Conservation (phyloP, 2,113 vertebrate genomes). For the Notothenia coriiceps region DNA sequence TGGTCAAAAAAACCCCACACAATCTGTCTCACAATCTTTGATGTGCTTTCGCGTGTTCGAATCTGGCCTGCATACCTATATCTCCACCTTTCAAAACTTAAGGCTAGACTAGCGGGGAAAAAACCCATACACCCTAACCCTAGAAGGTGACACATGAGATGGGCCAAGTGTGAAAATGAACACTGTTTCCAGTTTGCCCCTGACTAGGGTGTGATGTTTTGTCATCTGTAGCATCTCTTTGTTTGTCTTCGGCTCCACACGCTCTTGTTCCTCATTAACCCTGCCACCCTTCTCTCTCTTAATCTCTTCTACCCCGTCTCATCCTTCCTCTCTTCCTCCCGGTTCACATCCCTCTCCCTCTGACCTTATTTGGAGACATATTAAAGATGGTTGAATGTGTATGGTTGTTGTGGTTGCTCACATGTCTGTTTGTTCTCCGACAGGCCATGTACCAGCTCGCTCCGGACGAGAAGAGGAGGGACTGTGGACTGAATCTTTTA, state of each 20-base stretch:
- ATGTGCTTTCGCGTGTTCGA: too few species aligned
- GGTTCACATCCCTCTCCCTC: conserved; percentile 15
- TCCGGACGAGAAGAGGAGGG: conserved; percentile 88
- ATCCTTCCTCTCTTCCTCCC: conserved; percentile 7
- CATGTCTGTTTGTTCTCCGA: conserved; percentile 39
- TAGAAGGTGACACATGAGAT: conserved; percentile 15
- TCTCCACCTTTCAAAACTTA: too few species aligned
- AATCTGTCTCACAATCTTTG: too few species aligned
- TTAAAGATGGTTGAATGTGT: conserved; percentile 51
- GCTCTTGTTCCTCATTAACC: conserved; percentile 13
- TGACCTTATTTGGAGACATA: conserved; percentile 53
- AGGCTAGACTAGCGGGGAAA: too few species aligned
- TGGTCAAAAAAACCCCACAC: too few species aligned
- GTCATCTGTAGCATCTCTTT: neutral
- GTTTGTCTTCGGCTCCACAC: neutral
- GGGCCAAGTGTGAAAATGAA: conserved; percentile 16
- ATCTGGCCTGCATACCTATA: too few species aligned
- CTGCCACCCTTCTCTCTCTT: neutral
- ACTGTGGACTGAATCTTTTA: conserved; percentile 87
- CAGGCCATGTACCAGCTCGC: conserved; percentile 92
- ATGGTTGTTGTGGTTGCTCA: conserved; percentile 26
- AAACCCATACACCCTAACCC: too few species aligned
- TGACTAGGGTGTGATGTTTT: conserved; percentile 16
- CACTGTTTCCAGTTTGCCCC: conserved; percentile 27
- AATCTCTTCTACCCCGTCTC: neutral